Conservation (phyloP, 35 echinoderm and acorn worm species). For the Chiridota heheva region DNA sequence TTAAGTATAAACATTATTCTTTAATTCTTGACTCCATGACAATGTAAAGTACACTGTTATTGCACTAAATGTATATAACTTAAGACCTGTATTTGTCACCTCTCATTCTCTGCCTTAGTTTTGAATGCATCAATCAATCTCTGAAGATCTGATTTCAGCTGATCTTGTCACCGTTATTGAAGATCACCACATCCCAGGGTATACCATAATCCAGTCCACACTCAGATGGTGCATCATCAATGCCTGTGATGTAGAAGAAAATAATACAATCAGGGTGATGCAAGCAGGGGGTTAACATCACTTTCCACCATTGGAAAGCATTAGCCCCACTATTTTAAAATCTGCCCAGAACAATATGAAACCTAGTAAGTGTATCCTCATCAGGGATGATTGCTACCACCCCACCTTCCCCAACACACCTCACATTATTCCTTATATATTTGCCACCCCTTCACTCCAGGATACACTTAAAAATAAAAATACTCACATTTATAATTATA, state of each 20-base stretch:
- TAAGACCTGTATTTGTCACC: too few species aligned
- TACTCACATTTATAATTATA: too few species aligned
- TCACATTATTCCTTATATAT: too few species aligned
- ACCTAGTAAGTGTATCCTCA: background rate
- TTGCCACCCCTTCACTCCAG: too few species aligned
- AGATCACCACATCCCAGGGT: slow-evolving; percentile 59
- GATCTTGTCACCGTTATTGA: slow-evolving; percentile 48
- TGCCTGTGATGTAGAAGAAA: slow-evolving; percentile 36
- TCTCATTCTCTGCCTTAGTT: too few species aligned
- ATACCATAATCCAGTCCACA: slow-evolving; percentile 62
- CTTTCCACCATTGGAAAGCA: background rate
- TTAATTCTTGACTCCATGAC: too few species aligned
- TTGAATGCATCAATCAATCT: too few species aligned
- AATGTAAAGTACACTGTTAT: too few species aligned
- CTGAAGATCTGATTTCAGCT: too few species aligned
- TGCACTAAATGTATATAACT: too few species aligned
- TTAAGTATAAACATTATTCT: too few species aligned
- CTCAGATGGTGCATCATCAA: slow-evolving; percentile 87
- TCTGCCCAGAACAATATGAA: background rate
- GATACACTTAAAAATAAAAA: too few species aligned
- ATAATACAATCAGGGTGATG: background rate
- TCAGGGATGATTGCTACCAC: background rate
- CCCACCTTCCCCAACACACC: background rate
- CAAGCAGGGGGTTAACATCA: background rate
- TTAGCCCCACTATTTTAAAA: background rate